A percentile compares a stretch with the other conserved stretches of the same genome.
Evolutionary conservation across 2,797 vertebrate species (phyloP).

Genomic region (Characodon lateralis): DNA sequence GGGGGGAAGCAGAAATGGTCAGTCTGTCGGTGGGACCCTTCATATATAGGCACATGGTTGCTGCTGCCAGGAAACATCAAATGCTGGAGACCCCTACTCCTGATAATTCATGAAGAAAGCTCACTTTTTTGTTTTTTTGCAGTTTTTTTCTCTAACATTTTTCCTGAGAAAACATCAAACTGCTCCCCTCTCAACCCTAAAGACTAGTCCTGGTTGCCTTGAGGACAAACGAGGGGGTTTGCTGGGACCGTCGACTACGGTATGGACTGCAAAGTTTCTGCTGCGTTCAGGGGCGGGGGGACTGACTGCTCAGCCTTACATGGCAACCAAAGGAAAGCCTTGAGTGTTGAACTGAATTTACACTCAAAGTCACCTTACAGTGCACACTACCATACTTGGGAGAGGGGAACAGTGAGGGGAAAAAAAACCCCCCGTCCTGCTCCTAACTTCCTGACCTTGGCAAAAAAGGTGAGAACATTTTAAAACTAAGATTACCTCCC

Average conservation of each 20-base stretch:
- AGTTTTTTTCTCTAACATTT: conserved; percentile 17
- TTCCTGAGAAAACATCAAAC: conserved; percentile 45
- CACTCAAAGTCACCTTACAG: conserved; percentile 83
- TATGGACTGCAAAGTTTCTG: conserved; percentile 77
- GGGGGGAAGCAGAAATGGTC: conserved; percentile 61
- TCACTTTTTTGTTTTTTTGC: conserved; percentile 26
- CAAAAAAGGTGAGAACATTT: conserved; percentile 74
- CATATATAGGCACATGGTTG: conserved; percentile 67
- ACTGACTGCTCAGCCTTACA: conserved; percentile 76
- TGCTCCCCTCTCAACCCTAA: conserved; percentile 44
- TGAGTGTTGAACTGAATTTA: conserved; percentile 79
- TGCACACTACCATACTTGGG: conserved; percentile 79
- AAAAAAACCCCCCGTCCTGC: conserved; percentile 44
- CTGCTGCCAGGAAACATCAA: conserved; percentile 68
- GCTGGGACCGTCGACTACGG: conserved; percentile 73
- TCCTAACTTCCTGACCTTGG: conserved; percentile 73
- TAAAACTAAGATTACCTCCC: conserved; percentile 83
- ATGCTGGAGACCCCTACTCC: conserved; percentile 57
- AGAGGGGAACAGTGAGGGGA: conserved; percentile 58
- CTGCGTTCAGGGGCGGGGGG: conserved; percentile 70
- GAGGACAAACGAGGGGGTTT: conserved; percentile 80
- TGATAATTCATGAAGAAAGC: conserved; percentile 41
- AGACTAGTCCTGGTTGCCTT: conserved; percentile 69
- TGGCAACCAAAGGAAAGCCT: conserved; percentile 78
- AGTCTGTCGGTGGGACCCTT: conserved; percentile 65